Percentiles rank a stretch among this genome's conserved stretches.
These are phyloP conservation scores for Matsumyia berberina DNA, from an alignment of 2,888 invertebrate species.

Conservation along the genomic window DNA sequence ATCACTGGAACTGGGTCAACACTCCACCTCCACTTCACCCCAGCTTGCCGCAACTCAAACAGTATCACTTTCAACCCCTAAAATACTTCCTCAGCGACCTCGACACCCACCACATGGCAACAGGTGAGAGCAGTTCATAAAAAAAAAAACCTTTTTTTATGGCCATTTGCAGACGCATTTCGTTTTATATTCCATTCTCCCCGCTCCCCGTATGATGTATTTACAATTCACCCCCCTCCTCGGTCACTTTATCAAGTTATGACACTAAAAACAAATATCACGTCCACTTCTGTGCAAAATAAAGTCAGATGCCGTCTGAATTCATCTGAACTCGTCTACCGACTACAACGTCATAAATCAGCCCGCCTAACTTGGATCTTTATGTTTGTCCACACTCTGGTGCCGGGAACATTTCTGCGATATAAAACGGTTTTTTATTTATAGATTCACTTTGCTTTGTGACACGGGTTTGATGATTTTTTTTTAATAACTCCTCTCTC, in stretches of 20 bases:
- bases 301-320: slow-evolving; percentile 8
- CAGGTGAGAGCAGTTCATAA: slow-evolving; percentile 7
- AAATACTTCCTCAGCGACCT: neutral
- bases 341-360: slow-evolving; percentile 19
- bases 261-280: slow-evolving; percentile 11
- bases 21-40: neutral
- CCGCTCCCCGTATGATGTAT: slow-evolving; percentile 1
- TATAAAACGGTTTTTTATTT: slow-evolving; percentile 7
- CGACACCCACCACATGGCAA: neutral
- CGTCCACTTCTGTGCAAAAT: neutral
- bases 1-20: neutral
- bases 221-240: neutral
- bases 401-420: too few species aligned
- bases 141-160: neutral
- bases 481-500: slow-evolving; percentile 1
- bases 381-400: neutral
- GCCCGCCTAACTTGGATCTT: slow-evolving; percentile 7
- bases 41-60: neutral
- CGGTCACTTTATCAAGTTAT: slow-evolving; percentile 3
- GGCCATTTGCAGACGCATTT: slow-evolving; percentile 14
- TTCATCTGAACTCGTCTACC: slow-evolving; percentile 5
- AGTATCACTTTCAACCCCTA: slow-evolving; percentile 8
- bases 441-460: neutral
- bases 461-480: neutral
- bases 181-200: neutral